These are phyloP conservation scores for Mesocentrotus franciscanus DNA, from an alignment of 53 echinoderm and acorn worm genomes.

Conservation along the genomic window DNA sequence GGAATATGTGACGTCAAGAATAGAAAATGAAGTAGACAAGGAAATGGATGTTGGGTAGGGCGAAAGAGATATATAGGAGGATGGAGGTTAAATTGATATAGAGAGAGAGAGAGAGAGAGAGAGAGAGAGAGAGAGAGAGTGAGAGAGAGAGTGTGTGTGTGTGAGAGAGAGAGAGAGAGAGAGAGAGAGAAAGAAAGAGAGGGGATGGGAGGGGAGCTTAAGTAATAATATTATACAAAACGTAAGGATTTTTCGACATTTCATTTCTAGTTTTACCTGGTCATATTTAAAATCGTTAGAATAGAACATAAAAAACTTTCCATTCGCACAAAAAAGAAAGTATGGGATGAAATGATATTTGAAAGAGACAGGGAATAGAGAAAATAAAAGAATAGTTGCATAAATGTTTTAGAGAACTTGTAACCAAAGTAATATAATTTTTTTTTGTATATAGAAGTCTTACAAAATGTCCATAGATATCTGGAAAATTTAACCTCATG, in stretches of 20 bases:
- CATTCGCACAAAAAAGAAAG: no score
- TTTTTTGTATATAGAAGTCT: neutral
- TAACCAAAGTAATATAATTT: no score
- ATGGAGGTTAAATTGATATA: neutral
- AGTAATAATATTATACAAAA: no score
- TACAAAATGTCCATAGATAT: neutral
- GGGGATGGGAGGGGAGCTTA: neutral
- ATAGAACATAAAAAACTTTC: no score
- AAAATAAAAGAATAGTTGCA: no score
- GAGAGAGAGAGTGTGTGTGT: neutral
- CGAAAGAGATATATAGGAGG: neutral
- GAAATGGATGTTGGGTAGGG: neutral
- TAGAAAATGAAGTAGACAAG: neutral
- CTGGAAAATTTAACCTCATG: neutral
- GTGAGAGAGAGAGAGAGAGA: neutral
- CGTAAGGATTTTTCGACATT: no score
- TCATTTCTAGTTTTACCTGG: no score
- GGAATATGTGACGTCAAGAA: slow-evolving; percentile 18
- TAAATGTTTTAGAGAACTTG: no score
- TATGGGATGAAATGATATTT: no score
- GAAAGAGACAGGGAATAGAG: no score
- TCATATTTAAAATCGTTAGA: no score
- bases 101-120: neutral
- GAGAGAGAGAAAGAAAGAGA: neutral
- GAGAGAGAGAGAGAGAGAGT: neutral